A percentile compares a stretch with the other conserved stretches of the same genome.
phyloP scores from a whole-genome alignment of 2,888 invertebrate species.

The Drosophila flavopinicola region DNA sequence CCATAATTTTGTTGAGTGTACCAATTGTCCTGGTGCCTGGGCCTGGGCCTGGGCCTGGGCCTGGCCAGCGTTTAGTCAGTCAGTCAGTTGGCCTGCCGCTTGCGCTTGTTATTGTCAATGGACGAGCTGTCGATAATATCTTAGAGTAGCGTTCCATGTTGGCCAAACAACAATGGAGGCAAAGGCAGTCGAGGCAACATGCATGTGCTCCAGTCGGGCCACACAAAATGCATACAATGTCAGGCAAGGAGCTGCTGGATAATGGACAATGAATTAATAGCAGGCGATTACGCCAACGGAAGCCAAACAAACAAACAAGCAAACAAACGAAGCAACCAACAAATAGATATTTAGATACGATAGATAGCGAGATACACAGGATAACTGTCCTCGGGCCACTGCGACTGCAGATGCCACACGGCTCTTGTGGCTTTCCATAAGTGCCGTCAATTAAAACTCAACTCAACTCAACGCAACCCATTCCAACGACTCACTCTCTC shows the following conservation, averaged over 20 bases:
- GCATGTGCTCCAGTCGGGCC: conserved; percentile 48
- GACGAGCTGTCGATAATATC: conserved; percentile 76
- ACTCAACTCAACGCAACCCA: too few species aligned
- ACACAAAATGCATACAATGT: conserved; percentile 78
- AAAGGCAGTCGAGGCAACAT: conserved; percentile 43
- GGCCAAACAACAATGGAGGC: conserved; percentile 61
- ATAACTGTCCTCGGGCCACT: conserved; percentile 26
- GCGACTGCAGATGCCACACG: conserved; percentile 63
- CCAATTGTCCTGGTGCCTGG: not conserved
- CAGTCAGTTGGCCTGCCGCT: conserved; percentile 14
- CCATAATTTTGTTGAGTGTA: not conserved
- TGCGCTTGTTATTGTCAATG: conserved; percentile 62
- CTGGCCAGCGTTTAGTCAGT: conserved; percentile 26
- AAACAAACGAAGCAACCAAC: conserved; percentile 35
- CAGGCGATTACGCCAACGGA: conserved; percentile 68
- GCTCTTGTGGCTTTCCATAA: conserved; percentile 55
- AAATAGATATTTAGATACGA: conserved; percentile 60
- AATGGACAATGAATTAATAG: conserved; percentile 79
- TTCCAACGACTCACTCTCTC: too few species aligned
- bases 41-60: conserved; percentile 5
- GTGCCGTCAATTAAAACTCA: conserved; percentile 67
- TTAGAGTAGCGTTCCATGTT: conserved; percentile 73
- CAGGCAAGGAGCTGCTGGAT: conserved; percentile 66
- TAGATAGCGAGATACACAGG: conserved; percentile 26
- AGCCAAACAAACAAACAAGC: conserved; percentile 48